Evolutionary conservation across 2,797 vertebrate genomes (phyloP), one percentile per base, ranked within the genome.

Genomic region (Agapornis canus): DNA sequence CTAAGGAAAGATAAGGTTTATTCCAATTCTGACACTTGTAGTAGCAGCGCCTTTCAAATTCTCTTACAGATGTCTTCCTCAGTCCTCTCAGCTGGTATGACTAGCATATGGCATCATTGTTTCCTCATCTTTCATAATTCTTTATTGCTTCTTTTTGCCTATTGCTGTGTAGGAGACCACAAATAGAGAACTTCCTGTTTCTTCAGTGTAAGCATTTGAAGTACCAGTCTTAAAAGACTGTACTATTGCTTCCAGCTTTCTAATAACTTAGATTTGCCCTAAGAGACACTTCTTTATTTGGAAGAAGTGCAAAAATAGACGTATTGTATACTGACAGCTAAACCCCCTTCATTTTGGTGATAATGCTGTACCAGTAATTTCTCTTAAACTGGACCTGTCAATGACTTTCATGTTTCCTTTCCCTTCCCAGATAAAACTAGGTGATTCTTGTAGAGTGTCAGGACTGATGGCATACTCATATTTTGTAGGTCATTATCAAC

Each of bases 401-500:
- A 9, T 77, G 75, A 51, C 43, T 45, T 65, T 6, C 35, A 6
- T 68, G 48, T 52, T 80, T 66, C 52, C 27, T 40, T 1, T 82
- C 94, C 60, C 23, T 94, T 83, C 64, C 43, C 59, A 66, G 51
- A 37, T 89, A 64, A 61, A 95, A 71, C 9, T 49, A 54, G 25
- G 61, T 95, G 61, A 23, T 51, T 83, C 82, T 89, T 83, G 42
- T 61, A 61, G 11, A 85, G 82, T 86, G 71, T 71, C 76, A 75
- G 79, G 9, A 59, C 37, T 79, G 49, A 65, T 51, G 72, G 20
- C 63, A 5, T 64, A 8, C 54, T 94, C 13, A 4, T 13, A 11
- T 69, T 88, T 94, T 90, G 37, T 81, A 88, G 94, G 94, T 89
- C 77, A 59, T 86, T 88, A 63, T 68, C 65, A 82, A 6, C 94